Percentiles rank a stretch among this genome's conserved stretches.
Evolutionary conservation across 35 echinoderm and acorn worm genomes (phyloP).

Genomic region (Apostichopus japonicus): DNA sequence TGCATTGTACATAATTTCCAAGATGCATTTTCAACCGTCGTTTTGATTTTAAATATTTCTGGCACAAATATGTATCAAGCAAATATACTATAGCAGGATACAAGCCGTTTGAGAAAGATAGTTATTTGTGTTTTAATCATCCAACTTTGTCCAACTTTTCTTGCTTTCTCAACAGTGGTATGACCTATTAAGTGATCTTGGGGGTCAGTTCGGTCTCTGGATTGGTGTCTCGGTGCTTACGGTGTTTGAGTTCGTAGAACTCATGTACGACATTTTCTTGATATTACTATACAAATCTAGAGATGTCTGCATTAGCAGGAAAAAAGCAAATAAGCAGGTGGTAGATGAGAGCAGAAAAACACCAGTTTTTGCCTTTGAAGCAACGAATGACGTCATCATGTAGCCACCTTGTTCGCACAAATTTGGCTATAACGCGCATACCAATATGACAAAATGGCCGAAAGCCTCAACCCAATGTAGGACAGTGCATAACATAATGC

Average conservation of each 20-base stretch:
- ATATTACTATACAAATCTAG: background rate
- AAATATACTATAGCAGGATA: too few relatives aligned
- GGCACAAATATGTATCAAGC: too few relatives aligned
- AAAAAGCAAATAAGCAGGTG: background rate
- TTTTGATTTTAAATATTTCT: too few relatives aligned
- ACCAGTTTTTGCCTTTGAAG: background rate
- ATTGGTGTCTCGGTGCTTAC: conserved; percentile 88
- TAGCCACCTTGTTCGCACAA: too few relatives aligned
- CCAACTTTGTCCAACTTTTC: background rate
- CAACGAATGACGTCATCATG: background rate
- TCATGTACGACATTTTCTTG: conserved; percentile 64
- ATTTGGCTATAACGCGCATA: too few relatives aligned
- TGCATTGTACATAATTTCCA: too few relatives aligned
- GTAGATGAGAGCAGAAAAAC: background rate
- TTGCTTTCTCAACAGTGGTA: conserved; percentile 38
- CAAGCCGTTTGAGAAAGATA: too few relatives aligned
- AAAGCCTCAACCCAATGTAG: too few relatives aligned
- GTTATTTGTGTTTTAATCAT: too few relatives aligned
- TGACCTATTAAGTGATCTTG: conserved; percentile 72
- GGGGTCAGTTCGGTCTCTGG: conserved; percentile 86
- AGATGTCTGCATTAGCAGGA: background rate
- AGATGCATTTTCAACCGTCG: too few relatives aligned
- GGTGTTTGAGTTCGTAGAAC: conserved; percentile 79
- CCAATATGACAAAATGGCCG: too few relatives aligned
- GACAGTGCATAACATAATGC: too few relatives aligned